Conservation (phyloP, 2,888 invertebrate species). For the Agapostemon virescens region DNA sequence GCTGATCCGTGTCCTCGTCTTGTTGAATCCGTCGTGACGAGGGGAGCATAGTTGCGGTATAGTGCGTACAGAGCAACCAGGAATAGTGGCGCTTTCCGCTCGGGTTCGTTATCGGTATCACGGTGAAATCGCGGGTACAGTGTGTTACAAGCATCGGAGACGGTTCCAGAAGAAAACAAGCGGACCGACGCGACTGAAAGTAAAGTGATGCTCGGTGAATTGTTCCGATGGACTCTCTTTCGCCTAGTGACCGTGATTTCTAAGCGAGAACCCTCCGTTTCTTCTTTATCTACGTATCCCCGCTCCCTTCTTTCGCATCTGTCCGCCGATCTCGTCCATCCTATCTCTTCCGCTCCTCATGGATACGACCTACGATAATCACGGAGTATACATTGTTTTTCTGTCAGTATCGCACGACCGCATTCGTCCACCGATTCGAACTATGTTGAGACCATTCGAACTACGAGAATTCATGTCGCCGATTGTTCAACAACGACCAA, state of each 20-base stretch:
- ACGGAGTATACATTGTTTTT: not conserved
- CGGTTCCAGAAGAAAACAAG: conserved; percentile 28
- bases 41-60: not conserved
- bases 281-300: not conserved
- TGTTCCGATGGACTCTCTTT: not conserved
- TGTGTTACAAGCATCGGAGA: not conserved
- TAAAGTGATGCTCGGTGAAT: conserved; percentile 7
- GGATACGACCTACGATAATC: not conserved
- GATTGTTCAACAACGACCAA: not conserved
- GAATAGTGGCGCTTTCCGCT: conserved; percentile 18
- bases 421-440: not conserved
- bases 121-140: conserved; percentile 8
- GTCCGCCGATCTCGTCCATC: not conserved
- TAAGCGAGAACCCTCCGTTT: not conserved
- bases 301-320: not conserved
- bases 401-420: not conserved
- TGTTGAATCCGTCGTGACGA: not conserved
- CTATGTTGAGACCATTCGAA: not conserved
- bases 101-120: conserved; percentile 21
- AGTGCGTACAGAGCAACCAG: not conserved
- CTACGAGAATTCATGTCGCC: not conserved
- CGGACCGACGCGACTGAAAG: conserved; percentile 9
- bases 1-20: conserved; percentile 16
- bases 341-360: not conserved
- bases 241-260: not conserved